Evolutionary conservation across 1,140 invertebrate genomes (phyloP).

Genomic region (Tetraneura akinire): DNA sequence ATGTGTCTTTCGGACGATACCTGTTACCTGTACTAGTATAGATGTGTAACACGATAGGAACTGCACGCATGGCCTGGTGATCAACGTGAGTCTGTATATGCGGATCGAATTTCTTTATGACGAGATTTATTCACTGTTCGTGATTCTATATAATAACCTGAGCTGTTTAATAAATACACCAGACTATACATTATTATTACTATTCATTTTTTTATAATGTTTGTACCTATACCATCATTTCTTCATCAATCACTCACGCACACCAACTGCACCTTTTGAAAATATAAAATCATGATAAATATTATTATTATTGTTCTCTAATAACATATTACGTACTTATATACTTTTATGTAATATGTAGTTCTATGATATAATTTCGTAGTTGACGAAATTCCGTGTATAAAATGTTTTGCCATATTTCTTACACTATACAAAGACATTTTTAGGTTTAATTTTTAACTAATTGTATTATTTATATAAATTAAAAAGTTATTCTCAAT

Average conservation of each 20-base stretch:
- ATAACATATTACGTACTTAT: not conserved
- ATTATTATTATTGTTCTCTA: not conserved
- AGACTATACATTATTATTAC: constrained; percentile 14
- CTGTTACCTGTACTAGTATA: not conserved
- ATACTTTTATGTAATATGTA: too few species aligned
- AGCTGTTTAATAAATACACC: not conserved
- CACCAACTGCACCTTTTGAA: not conserved
- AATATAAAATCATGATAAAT: not conserved
- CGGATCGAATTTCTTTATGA: constrained; percentile 38
- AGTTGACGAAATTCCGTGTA: not conserved
- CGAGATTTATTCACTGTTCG: not conserved
- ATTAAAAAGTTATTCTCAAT: too few species aligned
- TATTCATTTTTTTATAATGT: not conserved
- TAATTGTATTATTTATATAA: too few species aligned
- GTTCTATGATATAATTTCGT: not conserved
- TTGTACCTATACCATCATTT: not conserved
- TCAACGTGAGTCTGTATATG: not conserved
- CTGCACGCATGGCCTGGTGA: not conserved
- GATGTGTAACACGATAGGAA: constrained; percentile 12
- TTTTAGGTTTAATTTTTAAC: too few species aligned
- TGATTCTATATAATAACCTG: not conserved
- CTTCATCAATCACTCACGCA: constrained; percentile 14
- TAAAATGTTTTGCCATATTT: too few species aligned
- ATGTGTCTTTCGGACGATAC: too few species aligned
- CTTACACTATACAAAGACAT: too few species aligned